Conservation (phyloP, 1,140 invertebrate species). For the Micrasema longulum region DNA sequence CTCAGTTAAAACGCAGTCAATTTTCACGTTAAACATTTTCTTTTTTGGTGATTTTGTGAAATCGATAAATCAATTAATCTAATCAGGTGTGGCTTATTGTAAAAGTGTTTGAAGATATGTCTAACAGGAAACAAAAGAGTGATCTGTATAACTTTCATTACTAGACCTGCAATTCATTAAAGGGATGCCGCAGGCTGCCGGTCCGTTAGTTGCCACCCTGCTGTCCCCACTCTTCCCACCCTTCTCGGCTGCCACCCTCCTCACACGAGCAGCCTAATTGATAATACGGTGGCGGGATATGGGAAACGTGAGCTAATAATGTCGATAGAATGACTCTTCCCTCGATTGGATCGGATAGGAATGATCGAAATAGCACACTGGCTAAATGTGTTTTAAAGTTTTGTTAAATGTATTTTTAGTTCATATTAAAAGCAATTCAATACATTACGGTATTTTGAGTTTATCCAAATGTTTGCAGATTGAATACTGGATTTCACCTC, state of each 20-base stretch:
- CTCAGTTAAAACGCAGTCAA: too few species aligned
- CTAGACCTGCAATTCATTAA: slow-evolving; percentile 37
- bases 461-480: too few species aligned
- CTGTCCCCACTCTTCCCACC: not conserved
- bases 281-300: slow-evolving; percentile 41
- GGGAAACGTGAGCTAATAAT: slow-evolving; percentile 46
- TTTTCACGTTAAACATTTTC: too few species aligned
- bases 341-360: slow-evolving; percentile 26
- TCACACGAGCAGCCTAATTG: slow-evolving; percentile 35
- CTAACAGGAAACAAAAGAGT: not conserved
- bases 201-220: slow-evolving; percentile 56
- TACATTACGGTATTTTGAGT: too few species aligned
- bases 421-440: too few species aligned
- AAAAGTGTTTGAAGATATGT: too few species aligned
- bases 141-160: slow-evolving; percentile 11
- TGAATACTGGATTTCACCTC: too few species aligned
- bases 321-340: slow-evolving; percentile 14
- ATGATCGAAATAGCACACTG: not conserved
- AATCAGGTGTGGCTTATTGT: too few species aligned
- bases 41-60: too few species aligned
- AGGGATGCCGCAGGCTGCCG: slow-evolving; percentile 50
- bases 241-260: slow-evolving; percentile 1
- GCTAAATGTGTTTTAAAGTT: not conserved
- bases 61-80: too few species aligned
- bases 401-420: not conserved